Conservation (phyloP, 2,888 invertebrate species). For the Sesamia inferens region DNA sequence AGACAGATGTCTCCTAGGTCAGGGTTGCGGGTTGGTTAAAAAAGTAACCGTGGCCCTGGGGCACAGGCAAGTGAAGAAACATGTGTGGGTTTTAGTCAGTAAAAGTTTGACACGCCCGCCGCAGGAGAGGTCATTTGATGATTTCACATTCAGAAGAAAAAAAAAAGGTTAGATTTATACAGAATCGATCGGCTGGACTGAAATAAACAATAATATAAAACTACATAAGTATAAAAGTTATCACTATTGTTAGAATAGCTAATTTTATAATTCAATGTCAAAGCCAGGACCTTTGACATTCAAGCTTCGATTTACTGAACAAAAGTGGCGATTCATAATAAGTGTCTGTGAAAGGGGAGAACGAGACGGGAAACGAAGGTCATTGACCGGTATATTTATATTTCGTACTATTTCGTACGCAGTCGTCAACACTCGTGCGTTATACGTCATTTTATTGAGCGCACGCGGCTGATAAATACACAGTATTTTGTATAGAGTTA, state of each 20-base stretch:
- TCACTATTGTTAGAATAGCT: neutral
- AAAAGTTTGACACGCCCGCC: no score
- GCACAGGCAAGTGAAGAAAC: no score
- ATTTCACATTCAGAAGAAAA: no score
- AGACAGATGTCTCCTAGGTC: no score
- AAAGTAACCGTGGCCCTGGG: no score
- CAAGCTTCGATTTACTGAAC: neutral
- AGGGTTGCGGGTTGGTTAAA: no score
- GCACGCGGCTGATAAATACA: conserved; percentile 9
- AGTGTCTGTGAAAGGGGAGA: conserved; percentile 9
- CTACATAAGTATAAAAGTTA: no score
- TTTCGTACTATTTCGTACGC: conserved; percentile 26
- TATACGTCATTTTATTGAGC: conserved; percentile 28
- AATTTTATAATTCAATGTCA: neutral
- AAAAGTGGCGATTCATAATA: conserved; percentile 6
- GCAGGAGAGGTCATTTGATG: no score
- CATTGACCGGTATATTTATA: conserved; percentile 40
- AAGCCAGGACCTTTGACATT: neutral
- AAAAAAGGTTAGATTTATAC: no score
- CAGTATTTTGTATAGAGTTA: conserved; percentile 14
- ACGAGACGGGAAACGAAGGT: conserved; percentile 35
- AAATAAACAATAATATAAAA: no score
- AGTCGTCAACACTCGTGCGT: conserved; percentile 16
- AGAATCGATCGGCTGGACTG: no score
- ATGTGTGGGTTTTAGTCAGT: no score